Conservation (phyloP, 2,113 vertebrate species). For the Baryphthengus martii region DNA sequence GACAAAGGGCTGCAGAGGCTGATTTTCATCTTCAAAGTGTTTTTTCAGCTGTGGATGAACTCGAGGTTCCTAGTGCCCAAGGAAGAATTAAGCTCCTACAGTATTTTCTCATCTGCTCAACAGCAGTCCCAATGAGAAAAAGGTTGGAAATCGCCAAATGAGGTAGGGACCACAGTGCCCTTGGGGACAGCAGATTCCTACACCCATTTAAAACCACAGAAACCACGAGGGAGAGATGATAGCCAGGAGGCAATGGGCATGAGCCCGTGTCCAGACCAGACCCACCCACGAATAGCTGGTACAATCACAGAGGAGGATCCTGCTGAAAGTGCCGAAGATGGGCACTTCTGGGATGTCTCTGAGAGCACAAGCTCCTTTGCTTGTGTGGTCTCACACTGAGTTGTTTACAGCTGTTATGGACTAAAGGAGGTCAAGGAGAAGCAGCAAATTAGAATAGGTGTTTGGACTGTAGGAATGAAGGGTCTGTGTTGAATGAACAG, state of each 20-base stretch:
- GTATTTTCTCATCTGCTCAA: neutral
- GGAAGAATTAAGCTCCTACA: neutral
- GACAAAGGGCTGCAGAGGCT: neutral
- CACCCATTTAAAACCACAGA: neutral
- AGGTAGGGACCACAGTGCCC: fast-evolving
- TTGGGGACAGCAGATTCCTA: neutral
- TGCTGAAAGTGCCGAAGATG: neutral
- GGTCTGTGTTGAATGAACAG: neutral
- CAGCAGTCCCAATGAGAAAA: neutral
- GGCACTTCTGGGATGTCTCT: fast-evolving
- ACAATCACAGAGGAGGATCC: neutral
- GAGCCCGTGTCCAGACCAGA: neutral
- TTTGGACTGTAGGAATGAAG: neutral
- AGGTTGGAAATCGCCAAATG: fast-evolving
- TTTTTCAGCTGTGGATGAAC: neutral
- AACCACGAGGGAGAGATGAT: fast-evolving
- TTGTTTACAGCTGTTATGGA: neutral
- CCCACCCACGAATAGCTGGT: too few species aligned
- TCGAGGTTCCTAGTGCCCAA: neutral
- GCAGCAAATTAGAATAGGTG: neutral
- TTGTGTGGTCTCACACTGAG: neutral
- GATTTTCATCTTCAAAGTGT: neutral
- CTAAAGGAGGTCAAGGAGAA: neutral
- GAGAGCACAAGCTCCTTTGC: neutral
- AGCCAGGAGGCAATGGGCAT: fast-evolving